These are phyloP conservation scores for Psittacula cyanocephala DNA, from an alignment of 2,113 vertebrate genomes.

Conservation along the genomic window DNA sequence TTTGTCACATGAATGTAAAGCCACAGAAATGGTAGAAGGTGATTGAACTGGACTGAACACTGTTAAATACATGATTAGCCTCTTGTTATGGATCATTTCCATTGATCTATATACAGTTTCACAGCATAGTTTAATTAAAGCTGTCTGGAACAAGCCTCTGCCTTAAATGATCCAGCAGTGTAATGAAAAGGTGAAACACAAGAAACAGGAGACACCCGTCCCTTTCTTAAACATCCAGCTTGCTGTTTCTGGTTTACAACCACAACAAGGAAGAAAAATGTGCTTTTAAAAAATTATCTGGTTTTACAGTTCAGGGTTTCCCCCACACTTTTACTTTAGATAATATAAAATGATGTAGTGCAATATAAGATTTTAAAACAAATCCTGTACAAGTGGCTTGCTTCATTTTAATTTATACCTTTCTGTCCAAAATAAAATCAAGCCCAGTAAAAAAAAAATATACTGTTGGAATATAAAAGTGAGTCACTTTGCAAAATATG, in stretches of 20 bases:
- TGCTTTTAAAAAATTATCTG: slow-evolving; percentile 1
- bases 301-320: not conserved
- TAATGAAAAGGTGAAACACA: slow-evolving; percentile 67
- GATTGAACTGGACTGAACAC: slow-evolving; percentile 74
- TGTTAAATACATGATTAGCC: slow-evolving; percentile 80
- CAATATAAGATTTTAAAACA: not conserved
- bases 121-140: slow-evolving; percentile 80
- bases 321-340: not conserved
- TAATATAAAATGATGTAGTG: not conserved
- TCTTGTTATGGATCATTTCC: slow-evolving; percentile 81
- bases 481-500: not conserved
- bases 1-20: slow-evolving; percentile 69
- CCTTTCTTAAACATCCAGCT: slow-evolving; percentile 4
- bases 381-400: not conserved
- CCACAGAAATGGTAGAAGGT: slow-evolving; percentile 72
- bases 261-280: slow-evolving; percentile 38
- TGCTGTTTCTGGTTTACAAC: slow-evolving; percentile 30
- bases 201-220: slow-evolving; percentile 29
- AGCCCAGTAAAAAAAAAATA: not conserved
- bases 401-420: not conserved
- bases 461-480: not conserved
- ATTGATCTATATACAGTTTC: slow-evolving; percentile 82
- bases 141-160: slow-evolving; percentile 77
- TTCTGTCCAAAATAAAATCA: slow-evolving; percentile 8
- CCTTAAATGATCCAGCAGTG: slow-evolving; percentile 67